Conservation (phyloP, 2,113 vertebrate genomes). For the Helogale parvula region DNA sequence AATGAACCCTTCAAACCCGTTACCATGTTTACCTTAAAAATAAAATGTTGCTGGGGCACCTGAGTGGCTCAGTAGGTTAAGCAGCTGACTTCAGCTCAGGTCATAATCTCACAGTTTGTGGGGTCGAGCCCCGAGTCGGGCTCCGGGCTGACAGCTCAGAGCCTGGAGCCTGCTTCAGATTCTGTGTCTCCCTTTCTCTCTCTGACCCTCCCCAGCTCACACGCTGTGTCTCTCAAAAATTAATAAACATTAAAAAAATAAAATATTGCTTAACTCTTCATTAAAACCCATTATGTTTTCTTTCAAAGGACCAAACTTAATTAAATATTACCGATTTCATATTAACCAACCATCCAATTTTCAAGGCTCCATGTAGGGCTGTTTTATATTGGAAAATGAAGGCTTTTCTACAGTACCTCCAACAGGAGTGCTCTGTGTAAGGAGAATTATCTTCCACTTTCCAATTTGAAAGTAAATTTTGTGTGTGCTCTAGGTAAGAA, state of each 20-base stretch:
- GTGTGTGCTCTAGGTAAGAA: not conserved
- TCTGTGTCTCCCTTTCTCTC: too few relatives aligned
- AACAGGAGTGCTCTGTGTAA: not conserved
- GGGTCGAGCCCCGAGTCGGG: too few relatives aligned
- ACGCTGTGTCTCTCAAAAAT: too few relatives aligned
- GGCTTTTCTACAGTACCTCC: not conserved
- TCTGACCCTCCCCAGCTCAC: too few relatives aligned
- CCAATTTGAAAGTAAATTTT: not conserved
- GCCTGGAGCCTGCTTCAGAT: too few relatives aligned
- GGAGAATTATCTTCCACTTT: slow-evolving; percentile 23
- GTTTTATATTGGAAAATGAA: not conserved
- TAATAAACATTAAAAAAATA: not conserved
- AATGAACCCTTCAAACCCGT: not conserved
- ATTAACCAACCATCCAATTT: not conserved
- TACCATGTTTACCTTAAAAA: not conserved
- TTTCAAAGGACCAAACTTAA: not conserved
- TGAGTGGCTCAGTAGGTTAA: too few relatives aligned
- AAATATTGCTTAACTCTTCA: not conserved
- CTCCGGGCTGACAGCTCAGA: too few relatives aligned
- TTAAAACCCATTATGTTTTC: not conserved
- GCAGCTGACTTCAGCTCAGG: too few relatives aligned
- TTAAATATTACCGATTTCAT: not conserved
- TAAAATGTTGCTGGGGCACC: not conserved
- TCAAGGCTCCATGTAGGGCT: not conserved
- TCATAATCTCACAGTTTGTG: too few relatives aligned